Evolutionary conservation across 2,797 vertebrate species (phyloP), one percentile per base, ranked within the genome.

Genomic region (Odontamblyopus lacepedii): DNA sequence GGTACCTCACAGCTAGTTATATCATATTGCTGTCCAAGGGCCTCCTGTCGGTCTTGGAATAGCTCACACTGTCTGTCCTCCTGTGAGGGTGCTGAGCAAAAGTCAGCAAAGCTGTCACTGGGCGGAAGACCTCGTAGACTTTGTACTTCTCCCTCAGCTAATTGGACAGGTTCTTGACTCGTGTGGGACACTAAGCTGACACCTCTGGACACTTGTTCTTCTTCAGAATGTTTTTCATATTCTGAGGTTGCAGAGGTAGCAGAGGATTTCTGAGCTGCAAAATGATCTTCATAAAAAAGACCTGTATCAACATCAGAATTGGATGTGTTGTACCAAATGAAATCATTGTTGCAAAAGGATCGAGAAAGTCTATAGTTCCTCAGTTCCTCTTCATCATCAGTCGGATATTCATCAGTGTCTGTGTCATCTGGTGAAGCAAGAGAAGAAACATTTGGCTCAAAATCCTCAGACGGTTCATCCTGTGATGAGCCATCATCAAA

Each of bases 71-170:
- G 91, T 69, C 85, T 94, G 67, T 93, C 94, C 51, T 92, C 94
- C 69, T 84, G 92, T 67, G 88, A 91, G n/a, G 92, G 91, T 11
- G 95, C 96, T 2, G 96, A 96, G 91, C 95, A 97, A 88, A 99
- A 99, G 83, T 98, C 97, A 0, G 98, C 96, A 92, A 99, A 99
- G 87, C 98, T 97, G 59, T 98, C 96, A 0, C 94, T 95, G 29
- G 93, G 94, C 57, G 95, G 95, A 84, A 96, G 94, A 87, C 82
- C 88, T 77, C 80, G 88, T 6, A 87, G 83, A 73, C 87, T 72
- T 59, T 13, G 73, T 65, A 73, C 86, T 41, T 15, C 81, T 63
- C 62, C 60, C 2, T 79, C 78, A 15, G 64, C 70, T 18, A 26
- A 69, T 32, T 85, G 73, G 56, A n/a, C 2, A 0, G 13, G n/a